Conservation (phyloP, 2,888 invertebrate species). For the Nomada hirtipes region DNA sequence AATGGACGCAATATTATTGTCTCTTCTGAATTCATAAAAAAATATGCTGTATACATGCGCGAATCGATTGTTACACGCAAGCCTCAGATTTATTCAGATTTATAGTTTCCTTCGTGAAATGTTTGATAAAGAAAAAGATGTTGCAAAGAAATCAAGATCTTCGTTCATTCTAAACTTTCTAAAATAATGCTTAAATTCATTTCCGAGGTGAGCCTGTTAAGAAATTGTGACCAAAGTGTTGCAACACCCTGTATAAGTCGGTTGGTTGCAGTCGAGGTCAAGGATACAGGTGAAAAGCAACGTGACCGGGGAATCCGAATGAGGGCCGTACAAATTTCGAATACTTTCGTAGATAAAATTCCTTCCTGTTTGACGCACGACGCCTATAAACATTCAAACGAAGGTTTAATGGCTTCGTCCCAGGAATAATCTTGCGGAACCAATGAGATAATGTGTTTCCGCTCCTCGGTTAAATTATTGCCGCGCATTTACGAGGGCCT, state of each 20-base stretch:
- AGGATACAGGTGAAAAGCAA: slow-evolving; percentile 35
- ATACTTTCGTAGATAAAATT: slow-evolving; percentile 46
- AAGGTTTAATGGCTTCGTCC: not conserved
- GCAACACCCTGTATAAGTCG: slow-evolving; percentile 3
- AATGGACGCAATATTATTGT: too few relatives aligned
- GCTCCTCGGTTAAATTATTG: not conserved
- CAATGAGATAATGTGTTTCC: not conserved
- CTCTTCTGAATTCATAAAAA: too few relatives aligned
- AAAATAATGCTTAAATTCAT: not conserved
- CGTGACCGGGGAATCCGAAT: slow-evolving; percentile 39
- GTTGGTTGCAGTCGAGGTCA: slow-evolving; percentile 26
- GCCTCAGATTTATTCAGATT: not conserved
- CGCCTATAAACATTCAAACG: not conserved
- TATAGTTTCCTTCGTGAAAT: not conserved
- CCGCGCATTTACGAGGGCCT: not conserved
- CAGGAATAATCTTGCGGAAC: not conserved
- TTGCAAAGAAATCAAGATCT: not conserved
- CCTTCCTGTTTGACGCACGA: slow-evolving; percentile 1
- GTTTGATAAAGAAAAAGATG: not conserved
- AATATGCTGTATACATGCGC: too few relatives aligned
- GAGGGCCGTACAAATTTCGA: slow-evolving; percentile 35
- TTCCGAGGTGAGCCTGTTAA: not conserved
- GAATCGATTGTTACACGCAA: too few relatives aligned
- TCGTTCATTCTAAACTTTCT: not conserved
- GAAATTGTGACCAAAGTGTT: not conserved